Evolutionary conservation across 2,113 vertebrate genomes (phyloP).

Genomic region (Epinephelus moara): DNA sequence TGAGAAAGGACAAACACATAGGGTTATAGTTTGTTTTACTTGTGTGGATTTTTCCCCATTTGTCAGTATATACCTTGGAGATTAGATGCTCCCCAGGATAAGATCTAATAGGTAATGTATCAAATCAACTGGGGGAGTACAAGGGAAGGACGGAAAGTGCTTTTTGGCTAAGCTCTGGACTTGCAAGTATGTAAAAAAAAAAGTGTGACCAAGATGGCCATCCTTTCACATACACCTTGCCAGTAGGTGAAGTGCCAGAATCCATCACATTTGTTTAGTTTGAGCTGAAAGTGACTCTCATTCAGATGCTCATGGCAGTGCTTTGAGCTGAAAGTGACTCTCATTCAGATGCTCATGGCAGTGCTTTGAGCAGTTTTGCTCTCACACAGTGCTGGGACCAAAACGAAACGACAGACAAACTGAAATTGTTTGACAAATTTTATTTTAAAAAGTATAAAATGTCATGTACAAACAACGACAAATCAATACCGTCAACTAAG

Average conservation of each 20-base stretch:
- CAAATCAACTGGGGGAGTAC: too few relatives aligned
- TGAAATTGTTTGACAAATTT: conserved; percentile 5
- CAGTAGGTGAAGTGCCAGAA: neutral
- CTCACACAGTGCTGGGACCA: neutral
- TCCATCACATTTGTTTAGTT: neutral
- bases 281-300: neutral
- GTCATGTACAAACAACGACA: neutral
- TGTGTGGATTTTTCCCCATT: too few relatives aligned
- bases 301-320: neutral
- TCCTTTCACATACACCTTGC: neutral
- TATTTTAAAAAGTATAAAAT: conserved; percentile 30
- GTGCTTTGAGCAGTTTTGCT: neutral
- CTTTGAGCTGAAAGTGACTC: neutral
- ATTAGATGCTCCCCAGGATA: too few relatives aligned
- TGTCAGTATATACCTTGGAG: too few relatives aligned
- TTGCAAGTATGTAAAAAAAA: too few relatives aligned
- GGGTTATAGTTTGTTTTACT: too few relatives aligned
- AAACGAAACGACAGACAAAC: neutral
- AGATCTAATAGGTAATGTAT: too few relatives aligned
- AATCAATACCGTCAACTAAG: neutral
- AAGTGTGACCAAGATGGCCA: neutral
- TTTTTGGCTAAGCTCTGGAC: too few relatives aligned
- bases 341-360: neutral
- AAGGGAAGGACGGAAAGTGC: too few relatives aligned
- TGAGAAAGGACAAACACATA: too few relatives aligned